Evolutionary conservation across 2,797 vertebrate species (phyloP), one percentile per base, ranked within the genome.

Genomic region (Enteromius radiatus): DNA sequence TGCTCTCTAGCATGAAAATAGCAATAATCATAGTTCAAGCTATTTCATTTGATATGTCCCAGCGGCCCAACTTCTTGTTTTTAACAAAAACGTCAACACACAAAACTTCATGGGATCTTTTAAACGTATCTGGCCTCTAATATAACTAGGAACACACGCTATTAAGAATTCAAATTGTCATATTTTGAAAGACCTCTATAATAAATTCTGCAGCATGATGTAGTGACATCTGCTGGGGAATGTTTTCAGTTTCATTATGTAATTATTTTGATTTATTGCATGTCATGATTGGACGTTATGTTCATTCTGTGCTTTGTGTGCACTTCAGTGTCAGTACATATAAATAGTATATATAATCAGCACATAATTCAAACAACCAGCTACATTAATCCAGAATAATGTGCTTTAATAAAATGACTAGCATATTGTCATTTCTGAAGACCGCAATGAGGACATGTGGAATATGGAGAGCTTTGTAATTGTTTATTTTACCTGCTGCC

Each of bases 401-500:
- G 43, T 65, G 59, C 52, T 71, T 80, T 23, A 70, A 45, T 41
- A 69, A 68, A 69, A 69, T 70, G 7, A 76, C 59, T 33, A 47
- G 14, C 10, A 41, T 41, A 63, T 38, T 47, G 61, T 64, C 15
- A 65, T 63, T 26, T 65, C 43, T 52, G 28, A 41, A 65, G 45
- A 23, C 38, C 45, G 9, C 41, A 19, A 11, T 70, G 52, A 69
- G 38, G 21, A 81, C 69, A 36, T 64, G 78, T 31, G 59, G 38
- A 36, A 76, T 82, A 71, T 41, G 68, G 67, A 81, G 52, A 74
- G 85, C 77, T 86, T 86, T 86, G 76, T 63, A 78, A 81, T 36
- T 79, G 87, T 86, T 88, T 84, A 86, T 86, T 84, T 88, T 88
- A 83, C 85, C 83, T 38, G 81, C 75, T 82, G 83, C 78, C 81